phyloP scores from a whole-genome alignment of 37 sponge, comb jelly and placozoan species.

The Hormiphora californensis region DNA sequence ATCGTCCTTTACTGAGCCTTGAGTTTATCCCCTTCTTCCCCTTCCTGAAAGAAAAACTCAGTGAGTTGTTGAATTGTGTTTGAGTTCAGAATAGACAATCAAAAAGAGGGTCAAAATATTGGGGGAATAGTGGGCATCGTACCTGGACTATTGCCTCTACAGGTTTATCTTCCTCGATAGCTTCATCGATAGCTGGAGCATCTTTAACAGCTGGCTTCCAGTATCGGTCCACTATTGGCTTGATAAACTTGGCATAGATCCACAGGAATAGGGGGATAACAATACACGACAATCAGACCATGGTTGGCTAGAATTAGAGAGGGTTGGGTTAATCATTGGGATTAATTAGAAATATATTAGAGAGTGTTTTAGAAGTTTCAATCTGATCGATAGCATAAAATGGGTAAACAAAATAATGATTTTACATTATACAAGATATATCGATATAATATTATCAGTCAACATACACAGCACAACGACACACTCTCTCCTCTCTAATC shows the following conservation, averaged over 20 bases:
- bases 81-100: not conserved
- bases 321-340: too few relatives aligned
- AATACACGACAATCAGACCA: slow-evolving; percentile 53
- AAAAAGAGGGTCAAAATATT: not conserved
- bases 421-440: too few relatives aligned
- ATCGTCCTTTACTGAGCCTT: slow-evolving; percentile 46
- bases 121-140: not conserved
- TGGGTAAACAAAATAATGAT: not conserved
- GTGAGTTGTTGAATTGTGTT: not conserved
- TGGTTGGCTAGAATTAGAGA: not conserved
- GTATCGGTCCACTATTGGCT: not conserved
- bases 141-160: slow-evolving; percentile 27
- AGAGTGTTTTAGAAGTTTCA: too few relatives aligned
- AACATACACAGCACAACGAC: too few relatives aligned
- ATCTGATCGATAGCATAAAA: too few relatives aligned
- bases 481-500: too few relatives aligned
- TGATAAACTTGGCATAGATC: slow-evolving; percentile 50
- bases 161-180: not conserved
- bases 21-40: slow-evolving; percentile 36
- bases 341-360: too few relatives aligned
- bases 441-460: too few relatives aligned
- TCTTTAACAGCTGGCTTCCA: not conserved
- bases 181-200: not conserved
- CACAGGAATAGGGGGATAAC: slow-evolving; percentile 48
- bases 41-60: slow-evolving; percentile 16